phyloP scores from a whole-genome alignment of 2,113 vertebrate species.

The Lamprotornis superbus region DNA sequence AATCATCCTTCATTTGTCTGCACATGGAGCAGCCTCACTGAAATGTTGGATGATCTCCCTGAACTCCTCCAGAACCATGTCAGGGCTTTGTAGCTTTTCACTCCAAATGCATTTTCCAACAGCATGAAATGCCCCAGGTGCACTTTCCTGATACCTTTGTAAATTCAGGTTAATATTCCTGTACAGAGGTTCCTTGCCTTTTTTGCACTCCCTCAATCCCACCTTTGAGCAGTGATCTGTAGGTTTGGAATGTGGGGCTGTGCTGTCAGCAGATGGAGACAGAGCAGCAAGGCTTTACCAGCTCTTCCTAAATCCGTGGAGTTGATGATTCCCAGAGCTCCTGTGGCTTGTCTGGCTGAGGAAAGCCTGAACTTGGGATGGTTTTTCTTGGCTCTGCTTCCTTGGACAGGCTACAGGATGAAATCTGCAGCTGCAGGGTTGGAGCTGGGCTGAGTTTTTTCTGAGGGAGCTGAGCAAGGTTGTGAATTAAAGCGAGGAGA shows the following conservation, averaged over 20 bases:
- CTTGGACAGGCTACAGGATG: not conserved
- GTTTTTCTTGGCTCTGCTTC: not conserved
- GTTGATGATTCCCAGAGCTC: not conserved
- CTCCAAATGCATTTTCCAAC: not conserved
- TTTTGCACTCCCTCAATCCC: not conserved
- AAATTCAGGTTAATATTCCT: not conserved
- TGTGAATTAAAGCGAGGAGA: fast-evolving
- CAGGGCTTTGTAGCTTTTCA: not conserved
- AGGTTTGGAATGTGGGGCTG: not conserved
- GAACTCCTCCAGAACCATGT: fast-evolving
- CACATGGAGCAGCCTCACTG: fast-evolving
- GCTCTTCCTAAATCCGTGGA: fast-evolving
- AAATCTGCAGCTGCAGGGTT: not conserved
- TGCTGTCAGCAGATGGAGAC: not conserved
- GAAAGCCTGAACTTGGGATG: not conserved
- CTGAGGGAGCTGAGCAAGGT: not conserved
- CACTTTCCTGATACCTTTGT: not conserved
- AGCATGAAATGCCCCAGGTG: not conserved
- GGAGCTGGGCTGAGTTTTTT: not conserved
- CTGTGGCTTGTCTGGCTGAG: not conserved
- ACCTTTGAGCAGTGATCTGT: fast-evolving
- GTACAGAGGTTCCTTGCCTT: not conserved
- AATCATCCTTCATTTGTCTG: not conserved
- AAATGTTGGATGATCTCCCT: fast-evolving
- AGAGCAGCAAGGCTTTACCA: not conserved